Base-by-base conservation (phyloP, 2,888 invertebrate species). In the Agonum fuliginosum region DNA sequence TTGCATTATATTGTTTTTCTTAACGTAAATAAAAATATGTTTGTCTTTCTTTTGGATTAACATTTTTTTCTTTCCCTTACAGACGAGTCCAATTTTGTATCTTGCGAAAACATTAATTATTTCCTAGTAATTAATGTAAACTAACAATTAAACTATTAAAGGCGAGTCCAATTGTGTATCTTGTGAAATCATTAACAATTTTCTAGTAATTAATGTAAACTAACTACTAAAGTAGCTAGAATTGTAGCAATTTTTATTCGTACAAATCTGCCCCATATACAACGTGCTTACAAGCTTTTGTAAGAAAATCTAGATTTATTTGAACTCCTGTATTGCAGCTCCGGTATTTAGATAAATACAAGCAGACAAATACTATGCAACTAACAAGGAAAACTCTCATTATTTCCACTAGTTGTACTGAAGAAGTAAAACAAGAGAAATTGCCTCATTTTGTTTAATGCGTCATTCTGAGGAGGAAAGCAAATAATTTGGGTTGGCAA, bases 391-490 rank as follows among this genome's bases (percentile, higher is more conserved):
- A 12, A 10, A 17, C 17, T 12, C 48, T 20, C 48, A 48, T 48
- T 19, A 20, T 8, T 19, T 48, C 27, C 27, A 62, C 62, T 17
- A 14, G 10, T 6, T 10, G 24, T 12, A 4, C 20, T n/a, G n/a
- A n/a, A n/a, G n/a, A 62, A 62, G 62, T 62, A 37, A 12, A 37
- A n/a, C 24, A 12, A 24, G 24, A 62, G 62, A n/a, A 62, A 62
- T 24, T 24, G 2, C 4, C 62, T 5, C 62, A 62, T 62, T 62
- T 62, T 8, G 24, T 30, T 6, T 10, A 27, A 12, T 27, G 12
- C 62, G 48, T 17, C 19, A n/a, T 20, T 48, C 3, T 48, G 19
- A 17, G 48, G 12, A 48, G 14, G 8, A 48, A 46, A 48, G 48
- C 19, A 17, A 48, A 48, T 48, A 48, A 8, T 8, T 10, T 48